Evolutionary conservation across 1,140 invertebrate genomes (phyloP), one percentile per base, ranked within the genome.

Genomic region (Sminthurides bifidus): DNA sequence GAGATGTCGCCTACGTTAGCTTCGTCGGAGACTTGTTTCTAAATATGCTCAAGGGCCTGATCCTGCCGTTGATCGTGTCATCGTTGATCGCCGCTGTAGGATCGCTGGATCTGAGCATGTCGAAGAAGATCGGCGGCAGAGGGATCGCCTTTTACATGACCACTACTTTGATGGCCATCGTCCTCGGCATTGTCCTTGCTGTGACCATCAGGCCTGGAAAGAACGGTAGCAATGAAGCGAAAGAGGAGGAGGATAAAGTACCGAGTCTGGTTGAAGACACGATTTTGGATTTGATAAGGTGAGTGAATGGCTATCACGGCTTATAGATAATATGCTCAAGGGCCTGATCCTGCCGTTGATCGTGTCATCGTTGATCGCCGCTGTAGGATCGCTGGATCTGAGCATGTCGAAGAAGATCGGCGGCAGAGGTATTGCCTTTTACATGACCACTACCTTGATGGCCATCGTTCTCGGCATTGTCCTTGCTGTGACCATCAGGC

Each of bases 381-480:
- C 77, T 67, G 69, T 73, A 51, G 77, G 77, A 26, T 63, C 59
- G 12, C 60, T 75, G 35, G 82, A 84, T 66, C 66, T 81, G 17
- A 75, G 75, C 2, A 69, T 81, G 31, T 82, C 80, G 8, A 78
- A 79, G 37, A 77, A 73, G 67, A 84, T 86, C 54, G 79, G 78
- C 15, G 71, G 72, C 10, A 70, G 82, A 17, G 83, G 84, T 2
- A 76, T 87, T 35, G 70, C 76, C 6, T 88, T 86, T 70, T 89
- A 88, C 69, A 74, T 87, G 68, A 71, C 73, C 10, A 88, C 86
- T 10, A 89, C 86, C 0, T 70, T 88, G 49, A 70, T 78, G 52
- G 81, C 84, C n/a, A 83, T 83, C 5, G 73, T 84, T 51, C 69
- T 85, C 52, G 82, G 84, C 54, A 83, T 87, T 54, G 76, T 84